These are phyloP conservation scores for Drosophila subpulchrella DNA, from an alignment of 1,140 invertebrate species.

Conservation along the genomic window DNA sequence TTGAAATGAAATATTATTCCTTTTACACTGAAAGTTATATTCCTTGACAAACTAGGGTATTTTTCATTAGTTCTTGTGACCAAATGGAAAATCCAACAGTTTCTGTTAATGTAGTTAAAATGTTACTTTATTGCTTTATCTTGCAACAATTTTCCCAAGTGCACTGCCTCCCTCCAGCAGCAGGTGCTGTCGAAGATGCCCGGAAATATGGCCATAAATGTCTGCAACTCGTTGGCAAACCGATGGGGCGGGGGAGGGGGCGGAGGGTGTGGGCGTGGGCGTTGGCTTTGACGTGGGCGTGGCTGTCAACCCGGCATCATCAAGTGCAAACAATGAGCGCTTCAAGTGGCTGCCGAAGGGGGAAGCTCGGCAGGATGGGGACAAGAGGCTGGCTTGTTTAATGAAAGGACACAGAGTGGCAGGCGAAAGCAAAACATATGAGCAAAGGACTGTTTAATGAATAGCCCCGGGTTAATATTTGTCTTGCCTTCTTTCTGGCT, in stretches of 20 bases:
- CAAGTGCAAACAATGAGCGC: constrained; percentile 61
- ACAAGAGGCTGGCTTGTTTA: constrained; percentile 41
- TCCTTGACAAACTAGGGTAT: too few relatives aligned
- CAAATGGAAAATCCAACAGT: too few relatives aligned
- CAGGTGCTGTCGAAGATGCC: constrained; percentile 47
- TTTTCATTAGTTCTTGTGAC: too few relatives aligned
- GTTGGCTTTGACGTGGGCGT: constrained; percentile 13
- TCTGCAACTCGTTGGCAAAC: constrained; percentile 27
- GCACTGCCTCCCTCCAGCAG: constrained; percentile 16
- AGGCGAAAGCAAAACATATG: constrained; percentile 75
- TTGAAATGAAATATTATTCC: too few relatives aligned
- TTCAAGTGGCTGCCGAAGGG: constrained; percentile 39
- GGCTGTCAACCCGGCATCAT: constrained; percentile 54
- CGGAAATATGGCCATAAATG: constrained; percentile 58
- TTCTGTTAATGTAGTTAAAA: background rate
- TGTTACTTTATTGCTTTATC: background rate
- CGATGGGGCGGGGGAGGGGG: background rate
- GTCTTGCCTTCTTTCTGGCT: constrained; percentile 63
- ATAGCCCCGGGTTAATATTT: constrained; percentile 79
- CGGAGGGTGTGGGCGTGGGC: constrained; percentile 1
- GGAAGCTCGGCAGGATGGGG: background rate
- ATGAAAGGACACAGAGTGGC: constrained; percentile 59
- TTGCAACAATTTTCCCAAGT: constrained; percentile 15
- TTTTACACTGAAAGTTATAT: too few relatives aligned
- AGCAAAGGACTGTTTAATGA: constrained; percentile 82